Percentiles rank a stretch among this genome's conserved stretches.
phyloP scores from a whole-genome alignment of 2,888 invertebrate genomes.

The Cephus runcator region DNA sequence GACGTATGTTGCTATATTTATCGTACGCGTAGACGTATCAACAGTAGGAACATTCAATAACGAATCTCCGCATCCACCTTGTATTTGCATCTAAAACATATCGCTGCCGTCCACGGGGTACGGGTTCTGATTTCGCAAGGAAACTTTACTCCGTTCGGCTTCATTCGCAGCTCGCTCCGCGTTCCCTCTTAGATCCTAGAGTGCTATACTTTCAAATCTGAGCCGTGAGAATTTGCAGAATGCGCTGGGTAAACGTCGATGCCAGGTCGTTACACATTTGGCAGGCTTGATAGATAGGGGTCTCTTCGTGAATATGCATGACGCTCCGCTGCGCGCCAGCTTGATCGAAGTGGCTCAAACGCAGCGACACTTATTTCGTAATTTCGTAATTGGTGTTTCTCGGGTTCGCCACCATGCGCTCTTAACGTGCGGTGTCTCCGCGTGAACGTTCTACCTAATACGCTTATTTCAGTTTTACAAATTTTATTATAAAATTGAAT shows the following conservation, averaged over 20 bases:
- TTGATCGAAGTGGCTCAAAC: not conserved
- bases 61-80: not conserved
- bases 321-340: constrained; percentile 4
- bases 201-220: constrained; percentile 20
- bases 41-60: not conserved
- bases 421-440: not conserved
- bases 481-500: not conserved
- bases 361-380: not conserved
- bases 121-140: constrained; percentile 20
- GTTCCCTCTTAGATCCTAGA: constrained; percentile 4
- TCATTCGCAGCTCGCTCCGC: constrained; percentile 11
- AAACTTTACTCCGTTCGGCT: constrained; percentile 14
- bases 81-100: constrained; percentile 14
- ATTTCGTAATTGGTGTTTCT: not conserved
- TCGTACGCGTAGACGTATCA: not conserved
- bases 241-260: constrained; percentile 4
- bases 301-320: constrained; percentile 36
- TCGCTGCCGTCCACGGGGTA: constrained; percentile 16
- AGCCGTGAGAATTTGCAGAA: constrained; percentile 24
- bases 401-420: not conserved
- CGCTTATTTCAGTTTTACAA: not conserved
- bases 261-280: constrained; percentile 19
- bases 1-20: not conserved
- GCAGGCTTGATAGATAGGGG: constrained; percentile 25
- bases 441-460: not conserved